Evolutionary conservation across 30 jellyfish, hydroid and myxozoan species (phyloP).

Genomic region (Aurelia aurita complex sp. Pacific): DNA sequence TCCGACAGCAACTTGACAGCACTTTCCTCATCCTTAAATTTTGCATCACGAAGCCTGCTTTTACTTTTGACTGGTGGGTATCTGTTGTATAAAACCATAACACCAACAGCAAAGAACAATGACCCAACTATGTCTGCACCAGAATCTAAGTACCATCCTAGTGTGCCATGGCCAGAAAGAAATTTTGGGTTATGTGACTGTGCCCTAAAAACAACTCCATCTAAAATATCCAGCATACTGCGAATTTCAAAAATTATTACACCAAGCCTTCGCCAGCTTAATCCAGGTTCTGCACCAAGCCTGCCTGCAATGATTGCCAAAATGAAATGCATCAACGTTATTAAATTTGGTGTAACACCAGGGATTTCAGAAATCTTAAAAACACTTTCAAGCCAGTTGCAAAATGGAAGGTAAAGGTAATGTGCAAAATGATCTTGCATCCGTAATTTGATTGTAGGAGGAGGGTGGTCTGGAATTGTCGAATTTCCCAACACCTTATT

Average conservation of each 20-base stretch:
- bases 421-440: constrained; percentile 97
- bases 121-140: constrained; percentile 90
- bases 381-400: constrained; percentile 82
- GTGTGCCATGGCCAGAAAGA: constrained; percentile 90
- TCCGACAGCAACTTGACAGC: constrained; percentile 76
- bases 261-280: constrained; percentile 74
- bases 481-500: neutral
- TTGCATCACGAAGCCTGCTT: constrained; percentile 8
- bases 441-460: constrained; percentile 78
- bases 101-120: constrained; percentile 65
- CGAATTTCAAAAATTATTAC: constrained; percentile 71
- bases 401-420: constrained; percentile 81
- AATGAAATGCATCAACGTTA: constrained; percentile 75
- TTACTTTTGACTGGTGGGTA: constrained; percentile 73
- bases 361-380: constrained; percentile 79
- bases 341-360: constrained; percentile 84
- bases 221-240: constrained; percentile 77
- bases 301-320: constrained; percentile 85
- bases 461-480: constrained; percentile 10
- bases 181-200: constrained; percentile 57
- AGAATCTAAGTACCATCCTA: constrained; percentile 88
- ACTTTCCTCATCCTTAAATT: constrained; percentile 78
- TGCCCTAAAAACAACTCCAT: constrained; percentile 92
- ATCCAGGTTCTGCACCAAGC: constrained; percentile 45
- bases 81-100: constrained; percentile 49